Conservation (phyloP, 2,797 vertebrate species). For the Rhabdomys pumilio region DNA sequence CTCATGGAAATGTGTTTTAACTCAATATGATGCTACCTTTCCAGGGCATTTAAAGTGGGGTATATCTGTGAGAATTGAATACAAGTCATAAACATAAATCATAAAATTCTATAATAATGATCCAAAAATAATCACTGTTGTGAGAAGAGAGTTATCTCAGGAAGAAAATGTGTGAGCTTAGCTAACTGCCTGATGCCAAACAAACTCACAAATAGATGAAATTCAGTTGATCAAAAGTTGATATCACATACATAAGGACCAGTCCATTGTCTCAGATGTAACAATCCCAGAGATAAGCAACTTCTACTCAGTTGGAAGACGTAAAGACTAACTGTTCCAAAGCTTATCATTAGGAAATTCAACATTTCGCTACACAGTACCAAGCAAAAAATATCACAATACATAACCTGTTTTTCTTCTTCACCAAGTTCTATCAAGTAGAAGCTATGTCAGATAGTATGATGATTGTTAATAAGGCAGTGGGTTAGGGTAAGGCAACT, state of each 20-base stretch:
- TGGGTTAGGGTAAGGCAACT: conserved; percentile 5
- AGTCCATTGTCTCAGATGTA: not conserved
- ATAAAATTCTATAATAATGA: conserved; percentile 21
- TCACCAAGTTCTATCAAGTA: conserved; percentile 2
- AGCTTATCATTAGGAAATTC: conserved; percentile 50
- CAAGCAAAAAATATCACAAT: conserved; percentile 11
- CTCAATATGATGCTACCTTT: not conserved
- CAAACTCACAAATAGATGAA: not conserved
- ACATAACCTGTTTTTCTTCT: conserved; percentile 33
- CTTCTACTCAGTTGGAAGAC: not conserved
- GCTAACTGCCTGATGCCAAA: not conserved
- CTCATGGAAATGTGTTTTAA: not conserved
- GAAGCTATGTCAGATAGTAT: not conserved
- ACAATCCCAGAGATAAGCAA: not conserved
- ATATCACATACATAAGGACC: not conserved
- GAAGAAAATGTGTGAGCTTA: conserved; percentile 19
- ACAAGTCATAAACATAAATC: not conserved
- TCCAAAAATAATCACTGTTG: conserved; percentile 45
- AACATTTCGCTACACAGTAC: not conserved
- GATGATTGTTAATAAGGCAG: conserved; percentile 34
- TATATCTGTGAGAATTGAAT: not conserved
- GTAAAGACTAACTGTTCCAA: not conserved
- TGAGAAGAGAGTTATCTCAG: not conserved
- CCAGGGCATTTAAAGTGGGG: not conserved
- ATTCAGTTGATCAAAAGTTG: not conserved